Evolutionary conservation across 1,140 invertebrate genomes (phyloP).

Genomic region (Saccostrea echinata): DNA sequence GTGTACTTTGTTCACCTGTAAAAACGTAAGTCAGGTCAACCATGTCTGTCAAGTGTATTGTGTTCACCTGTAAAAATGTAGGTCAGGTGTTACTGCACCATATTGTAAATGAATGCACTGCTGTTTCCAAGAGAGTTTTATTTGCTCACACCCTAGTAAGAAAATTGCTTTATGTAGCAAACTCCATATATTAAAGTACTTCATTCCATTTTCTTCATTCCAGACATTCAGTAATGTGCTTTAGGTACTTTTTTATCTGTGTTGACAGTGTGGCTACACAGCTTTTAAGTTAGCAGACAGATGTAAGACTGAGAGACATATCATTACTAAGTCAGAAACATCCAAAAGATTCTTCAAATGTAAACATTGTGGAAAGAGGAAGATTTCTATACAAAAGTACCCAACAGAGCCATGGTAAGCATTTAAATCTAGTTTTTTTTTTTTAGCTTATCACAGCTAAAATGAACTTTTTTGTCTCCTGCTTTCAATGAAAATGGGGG

Average conservation of each 20-base stretch:
- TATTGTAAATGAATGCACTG: too few species aligned
- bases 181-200: too few species aligned
- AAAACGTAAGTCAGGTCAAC: slow-evolving; percentile 80
- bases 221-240: too few species aligned
- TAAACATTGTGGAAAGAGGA: slow-evolving; percentile 90
- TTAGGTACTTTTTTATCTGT: background rate
- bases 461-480: too few species aligned
- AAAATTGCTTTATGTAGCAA: too few species aligned
- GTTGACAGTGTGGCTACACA: slow-evolving; percentile 89
- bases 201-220: too few species aligned
- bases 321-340: slow-evolving; percentile 86
- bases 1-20: slow-evolving; percentile 93
- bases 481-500: too few species aligned
- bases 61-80: background rate
- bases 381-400: slow-evolving; percentile 87
- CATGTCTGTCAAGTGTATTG: background rate
- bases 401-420: slow-evolving; percentile 85
- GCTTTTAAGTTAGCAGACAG: slow-evolving; percentile 90
- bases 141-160: too few species aligned
- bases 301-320: slow-evolving; percentile 91
- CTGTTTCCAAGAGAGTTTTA: too few species aligned
- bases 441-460: too few species aligned
- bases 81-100: background rate
- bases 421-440: too few species aligned
- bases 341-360: slow-evolving; percentile 96